Evolutionary conservation across 2,113 vertebrate species (phyloP).

Genomic region (Brachypteracias leptosomus): DNA sequence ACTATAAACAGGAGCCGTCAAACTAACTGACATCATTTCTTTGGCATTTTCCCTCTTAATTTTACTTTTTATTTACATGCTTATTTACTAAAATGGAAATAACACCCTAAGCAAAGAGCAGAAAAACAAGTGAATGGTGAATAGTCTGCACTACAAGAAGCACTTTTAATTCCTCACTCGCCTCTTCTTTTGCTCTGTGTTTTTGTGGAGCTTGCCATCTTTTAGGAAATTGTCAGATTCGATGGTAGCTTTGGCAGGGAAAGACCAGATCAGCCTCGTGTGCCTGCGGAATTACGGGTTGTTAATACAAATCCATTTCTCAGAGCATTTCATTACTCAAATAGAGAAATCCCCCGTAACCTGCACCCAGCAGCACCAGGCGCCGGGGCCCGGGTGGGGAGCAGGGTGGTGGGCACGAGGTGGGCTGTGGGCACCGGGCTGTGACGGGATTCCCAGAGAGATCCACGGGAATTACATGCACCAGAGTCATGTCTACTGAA

Average conservation of each 20-base stretch:
- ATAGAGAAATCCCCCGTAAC: neutral
- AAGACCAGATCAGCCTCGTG: fast-evolving
- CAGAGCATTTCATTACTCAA: neutral
- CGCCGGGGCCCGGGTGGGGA: neutral
- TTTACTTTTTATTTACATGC: neutral
- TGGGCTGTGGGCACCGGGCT: neutral
- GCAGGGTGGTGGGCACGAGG: neutral
- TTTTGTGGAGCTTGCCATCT: neutral
- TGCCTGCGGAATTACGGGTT: neutral
- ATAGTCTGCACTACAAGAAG: neutral
- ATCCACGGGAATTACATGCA: neutral
- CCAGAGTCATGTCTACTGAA: fast-evolving
- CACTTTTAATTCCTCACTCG: neutral
- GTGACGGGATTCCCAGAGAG: neutral
- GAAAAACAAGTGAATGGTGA: neutral
- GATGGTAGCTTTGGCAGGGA: neutral
- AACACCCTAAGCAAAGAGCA: neutral
- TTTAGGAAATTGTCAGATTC: neutral
- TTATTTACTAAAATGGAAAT: neutral
- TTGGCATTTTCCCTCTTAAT: neutral
- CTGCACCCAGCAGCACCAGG: neutral
- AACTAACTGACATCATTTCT: neutral
- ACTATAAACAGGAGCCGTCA: neutral
- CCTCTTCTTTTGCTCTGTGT: neutral
- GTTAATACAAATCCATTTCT: neutral